Evolutionary conservation across 2,888 invertebrate species (phyloP), one percentile per base, ranked within the genome.

Genomic region (Saturnia japonica): DNA sequence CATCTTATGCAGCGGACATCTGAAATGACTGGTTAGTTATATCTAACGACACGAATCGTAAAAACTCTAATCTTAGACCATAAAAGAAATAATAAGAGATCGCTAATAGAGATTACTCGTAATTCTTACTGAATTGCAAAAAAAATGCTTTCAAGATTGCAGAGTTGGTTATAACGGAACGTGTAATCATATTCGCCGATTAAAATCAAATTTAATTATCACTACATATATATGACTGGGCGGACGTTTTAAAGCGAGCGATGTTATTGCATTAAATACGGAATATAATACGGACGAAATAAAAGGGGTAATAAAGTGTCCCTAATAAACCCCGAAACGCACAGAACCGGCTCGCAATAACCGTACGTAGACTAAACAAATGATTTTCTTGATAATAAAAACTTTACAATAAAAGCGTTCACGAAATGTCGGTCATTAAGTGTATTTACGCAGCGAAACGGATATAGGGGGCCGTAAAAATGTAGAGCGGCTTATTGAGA

Each of bases 281-380:
- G 57, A 12, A 60, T 60, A 60, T 60, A 60, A 60, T 60, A 25
- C 14, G 57, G 28, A 60, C 76, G 79, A 76, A 85, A 88, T 90
- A 90, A 88, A 84, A 88, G 85, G 84, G 84, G 90, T 87, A 89
- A 92, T 91, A 93, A 92, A 92, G 83, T 85, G 84, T 87, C 90
- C 91, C 89, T 87, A 91, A 93, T 93, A 93, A 92, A 93, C 91
- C 90, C 89, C 88, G 86, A 91, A 91, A 89, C 86, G 87, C 88
- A 90, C 85, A 60, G 57, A 60, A 28, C 57, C 57, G 57, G 25
- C 57, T 60, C 28, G 57, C 57, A 60, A 60, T 90, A 90, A 89
- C 90, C 89, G 88, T 92, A 91, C 86, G 92, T 90, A 92, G 91
- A 91, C 91, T 93, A 93, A 93, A 93, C 93, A 93, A 91, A 93